Evolutionary conservation across 2,113 vertebrate species (phyloP), one percentile per base, ranked within the genome.

Genomic region (Oreochromis niloticus): DNA sequence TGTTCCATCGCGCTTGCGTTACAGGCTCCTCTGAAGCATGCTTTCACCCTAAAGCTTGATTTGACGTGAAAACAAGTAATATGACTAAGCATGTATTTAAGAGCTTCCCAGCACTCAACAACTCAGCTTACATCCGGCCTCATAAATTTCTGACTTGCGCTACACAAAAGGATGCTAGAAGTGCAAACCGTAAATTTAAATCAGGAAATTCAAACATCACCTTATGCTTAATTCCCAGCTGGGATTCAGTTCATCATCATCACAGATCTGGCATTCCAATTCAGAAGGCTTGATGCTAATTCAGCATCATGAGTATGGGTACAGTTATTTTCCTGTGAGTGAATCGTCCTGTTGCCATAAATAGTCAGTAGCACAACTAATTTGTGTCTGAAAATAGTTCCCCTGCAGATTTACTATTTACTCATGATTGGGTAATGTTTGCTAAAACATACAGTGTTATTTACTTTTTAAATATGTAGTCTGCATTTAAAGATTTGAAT

Each of bases 1-100:
- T 34, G 9, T 57, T 61, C 61, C 75, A 56, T 16, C 6, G 30
- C 3, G 1, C 6, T 13, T 71, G 36, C 7, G 32, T 81, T 46
- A 32, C 46, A 39, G 27, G 6, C 56, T 43, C 71, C 39, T 56
- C 16, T 3, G 22, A 39, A 54, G 48, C 73, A 17, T 10, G 14
- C 83, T 54, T 85, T 87, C 55, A 85, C 78, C 68, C 22, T 85
- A 82, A 79, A 41, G 41, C 52, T 81, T 48, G 83, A 87, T 80
- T 91, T 88, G 85, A 94, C n/a, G 56, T 84, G 66, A 88, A 84
- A 90, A 78, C 84, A 91, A 90, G 88, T 92, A 87, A 88, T 89
- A 57, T 94, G 94, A 95, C 90, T 95, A 93, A 94, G 85, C 73
- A 41, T 30, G 81, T 81, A 91, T 93, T 91, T 94, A 94, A 92